These are phyloP conservation scores for Pseudorhombus dupliciocellatus DNA, from an alignment of 2,113 vertebrate species.

Conservation along the genomic window DNA sequence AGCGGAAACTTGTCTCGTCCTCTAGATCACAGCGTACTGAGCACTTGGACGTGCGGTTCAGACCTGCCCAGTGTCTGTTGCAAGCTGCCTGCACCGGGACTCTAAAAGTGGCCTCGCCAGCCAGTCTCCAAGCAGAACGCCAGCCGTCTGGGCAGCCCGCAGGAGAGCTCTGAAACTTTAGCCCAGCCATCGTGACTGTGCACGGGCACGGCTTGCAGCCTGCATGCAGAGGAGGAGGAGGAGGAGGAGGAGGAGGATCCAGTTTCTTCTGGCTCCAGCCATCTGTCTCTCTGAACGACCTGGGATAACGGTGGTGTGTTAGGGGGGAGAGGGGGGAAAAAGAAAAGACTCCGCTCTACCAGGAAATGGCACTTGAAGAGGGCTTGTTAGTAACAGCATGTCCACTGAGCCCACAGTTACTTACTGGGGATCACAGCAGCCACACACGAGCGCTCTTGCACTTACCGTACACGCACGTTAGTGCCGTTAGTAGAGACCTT, in stretches of 20 bases:
- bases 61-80: slow-evolving; percentile 33
- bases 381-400: slow-evolving; percentile 31
- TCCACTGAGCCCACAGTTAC: slow-evolving; percentile 22
- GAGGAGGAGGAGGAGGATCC: slow-evolving; percentile 30
- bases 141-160: slow-evolving; percentile 27
- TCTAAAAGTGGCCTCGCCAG: slow-evolving; percentile 35
- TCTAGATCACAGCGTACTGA: slow-evolving; percentile 23
- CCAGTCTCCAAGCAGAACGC: slow-evolving; percentile 50
- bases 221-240: neutral
- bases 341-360: slow-evolving; percentile 27
- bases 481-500: slow-evolving; percentile 1
- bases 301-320: slow-evolving; percentile 29
- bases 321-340: neutral
- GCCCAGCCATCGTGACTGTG: slow-evolving; percentile 21
- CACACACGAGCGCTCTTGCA: slow-evolving; percentile 36
- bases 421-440: slow-evolving; percentile 5
- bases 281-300: slow-evolving; percentile 52
- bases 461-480: slow-evolving; percentile 11
- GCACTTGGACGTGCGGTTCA: slow-evolving; percentile 11
- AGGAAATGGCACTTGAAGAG: slow-evolving; percentile 54
- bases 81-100: slow-evolving; percentile 27
- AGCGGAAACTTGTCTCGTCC: slow-evolving; percentile 9
- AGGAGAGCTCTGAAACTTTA: slow-evolving; percentile 45
- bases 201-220: slow-evolving; percentile 20
- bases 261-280: slow-evolving; percentile 59